Percentiles rank a stretch among this genome's conserved stretches.
These are phyloP conservation scores for Piezodorus guildinii DNA, from an alignment of 1,140 invertebrate species.

Conservation along the genomic window DNA sequence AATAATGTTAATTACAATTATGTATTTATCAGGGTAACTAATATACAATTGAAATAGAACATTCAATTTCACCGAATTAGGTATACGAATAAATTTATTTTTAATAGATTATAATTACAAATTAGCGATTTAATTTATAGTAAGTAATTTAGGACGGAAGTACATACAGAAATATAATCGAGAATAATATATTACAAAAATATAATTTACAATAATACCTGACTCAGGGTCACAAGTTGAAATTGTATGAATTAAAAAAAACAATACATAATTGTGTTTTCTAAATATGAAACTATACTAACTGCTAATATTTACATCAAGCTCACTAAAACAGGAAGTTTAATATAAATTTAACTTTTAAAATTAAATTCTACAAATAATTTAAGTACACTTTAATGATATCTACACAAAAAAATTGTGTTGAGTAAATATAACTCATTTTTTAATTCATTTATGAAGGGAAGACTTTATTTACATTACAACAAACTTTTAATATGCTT, in stretches of 20 bases:
- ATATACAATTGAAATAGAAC: too few species aligned
- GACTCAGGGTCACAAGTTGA: background rate
- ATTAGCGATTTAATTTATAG: background rate
- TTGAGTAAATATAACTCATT: background rate
- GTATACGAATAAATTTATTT: too few species aligned
- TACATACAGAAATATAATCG: slow-evolving; percentile 6
- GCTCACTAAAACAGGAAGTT: background rate
- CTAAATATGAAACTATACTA: background rate
- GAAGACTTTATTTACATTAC: slow-evolving; percentile 13
- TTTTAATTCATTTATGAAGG: slow-evolving; percentile 2
- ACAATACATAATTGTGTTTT: background rate
- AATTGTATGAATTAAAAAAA: background rate
- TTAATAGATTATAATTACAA: too few species aligned
- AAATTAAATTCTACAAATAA: background rate
- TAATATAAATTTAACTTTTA: background rate
- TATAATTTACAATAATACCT: slow-evolving; percentile 2
- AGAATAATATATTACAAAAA: slow-evolving; percentile 8
- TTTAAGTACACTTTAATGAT: slow-evolving; percentile 7
- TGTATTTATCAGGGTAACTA: too few species aligned
- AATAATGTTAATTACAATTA: too few species aligned
- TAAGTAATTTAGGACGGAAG: slow-evolving; percentile 6
- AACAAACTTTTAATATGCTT: background rate
- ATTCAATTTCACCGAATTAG: too few species aligned
- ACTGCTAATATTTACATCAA: slow-evolving; percentile 1
- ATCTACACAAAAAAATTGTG: background rate